Conservation (phyloP, 2,113 vertebrate genomes). For the Narcine bancroftii region DNA sequence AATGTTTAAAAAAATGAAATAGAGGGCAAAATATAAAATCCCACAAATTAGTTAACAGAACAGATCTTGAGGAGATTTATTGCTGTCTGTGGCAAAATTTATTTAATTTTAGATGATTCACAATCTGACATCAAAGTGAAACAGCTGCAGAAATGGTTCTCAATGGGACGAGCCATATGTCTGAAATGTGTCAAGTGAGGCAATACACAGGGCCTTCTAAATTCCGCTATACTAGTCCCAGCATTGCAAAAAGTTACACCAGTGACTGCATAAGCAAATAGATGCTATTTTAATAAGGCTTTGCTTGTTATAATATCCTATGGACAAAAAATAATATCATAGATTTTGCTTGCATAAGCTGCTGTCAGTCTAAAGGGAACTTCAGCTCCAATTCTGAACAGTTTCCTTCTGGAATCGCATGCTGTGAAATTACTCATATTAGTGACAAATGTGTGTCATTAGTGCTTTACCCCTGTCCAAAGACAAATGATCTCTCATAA, state of each 20-base stretch:
- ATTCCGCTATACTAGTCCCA: not conserved
- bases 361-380: not conserved
- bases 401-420: not conserved
- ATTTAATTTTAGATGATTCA: conserved; percentile 21
- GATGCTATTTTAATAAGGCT: conserved; percentile 9
- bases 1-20: not conserved
- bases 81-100: conserved; percentile 14
- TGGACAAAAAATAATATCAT: not conserved
- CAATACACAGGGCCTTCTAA: not conserved
- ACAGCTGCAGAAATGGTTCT: conserved; percentile 3
- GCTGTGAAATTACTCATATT: not conserved
- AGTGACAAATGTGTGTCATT: too few relatives aligned
- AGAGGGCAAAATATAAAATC: not conserved
- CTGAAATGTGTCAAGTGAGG: not conserved
- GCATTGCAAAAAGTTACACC: not conserved
- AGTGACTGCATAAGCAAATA: not conserved
- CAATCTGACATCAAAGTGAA: conserved; percentile 26
- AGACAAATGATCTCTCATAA: not conserved
- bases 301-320: not conserved
- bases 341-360: not conserved
- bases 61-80: not conserved
- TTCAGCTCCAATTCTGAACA: not conserved
- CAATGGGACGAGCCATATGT: conserved; percentile 7
- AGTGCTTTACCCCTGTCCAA: not conserved
- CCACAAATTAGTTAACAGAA: not conserved